Conservation (phyloP, 1,140 invertebrate species). For the Rhyacophila brunnea region DNA sequence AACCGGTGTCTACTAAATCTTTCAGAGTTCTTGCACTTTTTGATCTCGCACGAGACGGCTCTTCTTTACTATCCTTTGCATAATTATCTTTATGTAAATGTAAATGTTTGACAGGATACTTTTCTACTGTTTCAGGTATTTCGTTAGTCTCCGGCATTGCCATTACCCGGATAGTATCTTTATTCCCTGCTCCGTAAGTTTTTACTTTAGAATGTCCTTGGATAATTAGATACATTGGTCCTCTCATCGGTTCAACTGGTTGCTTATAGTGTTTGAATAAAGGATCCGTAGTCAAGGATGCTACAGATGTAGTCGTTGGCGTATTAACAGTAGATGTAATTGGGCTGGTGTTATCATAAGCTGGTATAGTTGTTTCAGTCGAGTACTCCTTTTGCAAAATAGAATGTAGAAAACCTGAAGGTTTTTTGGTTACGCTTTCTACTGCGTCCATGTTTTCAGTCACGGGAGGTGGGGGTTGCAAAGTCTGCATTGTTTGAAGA, state of each 20-base stretch:
- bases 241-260: slow-evolving; percentile 59
- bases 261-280: slow-evolving; percentile 64
- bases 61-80: slow-evolving; percentile 34
- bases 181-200: slow-evolving; percentile 69
- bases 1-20: slow-evolving; percentile 35
- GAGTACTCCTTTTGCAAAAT: slow-evolving; percentile 42
- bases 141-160: slow-evolving; percentile 54
- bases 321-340: slow-evolving; percentile 47
- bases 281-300: slow-evolving; percentile 53
- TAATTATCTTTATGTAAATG: slow-evolving; percentile 49
- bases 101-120: slow-evolving; percentile 52
- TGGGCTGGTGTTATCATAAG: slow-evolving; percentile 18
- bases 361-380: slow-evolving; percentile 23
- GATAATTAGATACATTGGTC: slow-evolving; percentile 75
- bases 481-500: slow-evolving; percentile 51
- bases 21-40: slow-evolving; percentile 31
- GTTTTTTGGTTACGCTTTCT: slow-evolving; percentile 37
- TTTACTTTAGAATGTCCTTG: slow-evolving; percentile 82
- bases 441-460: slow-evolving; percentile 39
- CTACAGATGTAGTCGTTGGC: slow-evolving; percentile 41
- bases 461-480: slow-evolving; percentile 48
- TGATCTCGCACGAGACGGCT: slow-evolving; percentile 25
- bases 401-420: slow-evolving; percentile 33
- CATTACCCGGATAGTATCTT: slow-evolving; percentile 42
- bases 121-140: slow-evolving; percentile 42